Conservation (phyloP, 2,797 vertebrate genomes). For the Chloroceryle amazona region DNA sequence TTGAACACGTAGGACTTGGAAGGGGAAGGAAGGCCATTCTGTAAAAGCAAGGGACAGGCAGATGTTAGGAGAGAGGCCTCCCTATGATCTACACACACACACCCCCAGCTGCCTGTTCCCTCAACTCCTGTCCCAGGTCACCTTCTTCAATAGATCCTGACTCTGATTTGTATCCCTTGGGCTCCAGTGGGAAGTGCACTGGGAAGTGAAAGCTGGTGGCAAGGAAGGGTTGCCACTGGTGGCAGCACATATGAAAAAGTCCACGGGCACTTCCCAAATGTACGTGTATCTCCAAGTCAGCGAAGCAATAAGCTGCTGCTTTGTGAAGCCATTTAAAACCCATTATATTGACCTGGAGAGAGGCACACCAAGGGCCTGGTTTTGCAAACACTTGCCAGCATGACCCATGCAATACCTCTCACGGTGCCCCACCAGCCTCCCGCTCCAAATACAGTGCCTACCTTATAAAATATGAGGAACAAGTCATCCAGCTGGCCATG, state of each 20-base stretch:
- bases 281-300: neutral
- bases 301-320: neutral
- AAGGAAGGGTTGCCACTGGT: neutral
- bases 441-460: conserved; percentile 49
- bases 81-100: accelerated
- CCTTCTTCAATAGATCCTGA: neutral
- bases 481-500: conserved; percentile 94
- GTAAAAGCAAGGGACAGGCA: neutral
- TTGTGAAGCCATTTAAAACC: neutral
- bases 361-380: accelerated
- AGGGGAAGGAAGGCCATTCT: conserved; percentile 94
- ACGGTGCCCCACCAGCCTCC: neutral
- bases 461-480: conserved; percentile 95
- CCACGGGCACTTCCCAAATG: neutral
- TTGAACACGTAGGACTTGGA: conserved; percentile 94
- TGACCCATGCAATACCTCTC: accelerated
- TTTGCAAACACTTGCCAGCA: neutral
- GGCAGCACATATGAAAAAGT: neutral
- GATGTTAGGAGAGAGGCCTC: neutral
- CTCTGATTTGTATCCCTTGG: neutral
- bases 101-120: neutral
- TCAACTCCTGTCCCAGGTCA: neutral
- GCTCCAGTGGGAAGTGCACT: neutral
- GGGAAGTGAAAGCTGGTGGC: neutral
- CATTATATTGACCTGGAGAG: neutral